Percentiles rank a stretch among this genome's conserved stretches.
These are phyloP conservation scores for Nyctereutes procyonoides DNA, from an alignment of 2,113 vertebrate species.

Conservation along the genomic window DNA sequence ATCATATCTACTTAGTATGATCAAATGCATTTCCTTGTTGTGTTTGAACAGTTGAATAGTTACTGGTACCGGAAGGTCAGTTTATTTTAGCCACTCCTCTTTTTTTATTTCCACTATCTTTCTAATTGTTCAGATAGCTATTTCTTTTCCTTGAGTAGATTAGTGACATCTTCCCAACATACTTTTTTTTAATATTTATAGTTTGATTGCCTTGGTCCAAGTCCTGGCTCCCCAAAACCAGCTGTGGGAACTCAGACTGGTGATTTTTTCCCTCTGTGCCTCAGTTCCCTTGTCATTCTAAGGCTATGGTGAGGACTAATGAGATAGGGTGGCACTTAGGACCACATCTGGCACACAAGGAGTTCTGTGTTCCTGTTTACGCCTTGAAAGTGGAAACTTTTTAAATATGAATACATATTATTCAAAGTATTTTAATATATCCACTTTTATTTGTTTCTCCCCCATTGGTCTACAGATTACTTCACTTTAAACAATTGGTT, in stretches of 20 bases:
- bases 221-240: not conserved
- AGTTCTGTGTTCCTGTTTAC: not conserved
- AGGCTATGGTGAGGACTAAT: not conserved
- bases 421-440: not conserved
- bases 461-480: not conserved
- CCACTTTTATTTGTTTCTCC: not conserved
- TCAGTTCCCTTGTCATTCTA: not conserved
- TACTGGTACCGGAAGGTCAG: not conserved
- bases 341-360: fast-evolving
- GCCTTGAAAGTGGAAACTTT: not conserved
- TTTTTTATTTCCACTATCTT: conserved; percentile 9
- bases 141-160: not conserved
- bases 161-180: not conserved
- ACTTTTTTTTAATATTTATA: not conserved
- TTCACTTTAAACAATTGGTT: not conserved
- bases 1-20: not conserved
- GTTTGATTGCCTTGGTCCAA: not conserved
- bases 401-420: not conserved
- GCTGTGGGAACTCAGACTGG: not conserved
- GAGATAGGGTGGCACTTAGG: not conserved
- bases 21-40: not conserved
- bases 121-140: not conserved
- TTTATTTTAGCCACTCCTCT: not conserved
- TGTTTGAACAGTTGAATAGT: not conserved
- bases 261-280: not conserved